Conservation (phyloP, 2,113 vertebrate genomes). For the Syngnathus floridae region DNA sequence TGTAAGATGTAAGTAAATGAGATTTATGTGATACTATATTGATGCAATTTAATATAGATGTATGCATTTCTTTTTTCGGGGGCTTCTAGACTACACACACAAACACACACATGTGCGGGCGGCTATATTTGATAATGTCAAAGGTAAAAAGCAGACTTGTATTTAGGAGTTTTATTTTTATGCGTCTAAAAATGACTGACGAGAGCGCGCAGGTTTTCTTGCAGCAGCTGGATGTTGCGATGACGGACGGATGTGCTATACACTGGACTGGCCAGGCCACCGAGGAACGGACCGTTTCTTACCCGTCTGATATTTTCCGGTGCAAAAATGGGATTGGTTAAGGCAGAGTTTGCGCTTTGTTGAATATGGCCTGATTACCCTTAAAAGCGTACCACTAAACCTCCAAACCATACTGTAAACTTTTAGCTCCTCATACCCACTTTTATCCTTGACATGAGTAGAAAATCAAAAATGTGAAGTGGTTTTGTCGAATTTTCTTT, state of each 20-base stretch:
- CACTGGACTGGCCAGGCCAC: constrained; percentile 53
- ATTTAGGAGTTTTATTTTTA: constrained; percentile 47
- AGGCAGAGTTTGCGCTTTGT: constrained; percentile 10
- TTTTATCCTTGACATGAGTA: neutral
- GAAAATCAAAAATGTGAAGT: constrained; percentile 50
- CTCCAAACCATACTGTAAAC: neutral
- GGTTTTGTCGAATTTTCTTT: constrained; percentile 22
- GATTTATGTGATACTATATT: constrained; percentile 61
- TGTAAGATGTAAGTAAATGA: constrained; percentile 55
- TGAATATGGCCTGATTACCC: neutral
- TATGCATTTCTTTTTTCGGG: constrained; percentile 50
- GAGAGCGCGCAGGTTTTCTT: constrained; percentile 21
- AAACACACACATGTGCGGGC: constrained; percentile 36
- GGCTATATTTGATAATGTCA: constrained; percentile 68
- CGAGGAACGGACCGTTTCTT: constrained; percentile 15
- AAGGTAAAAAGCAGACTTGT: constrained; percentile 58
- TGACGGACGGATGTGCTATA: constrained; percentile 26
- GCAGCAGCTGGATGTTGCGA: constrained; percentile 10
- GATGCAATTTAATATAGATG: constrained; percentile 61
- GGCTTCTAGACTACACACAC: constrained; percentile 57
- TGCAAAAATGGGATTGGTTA: constrained; percentile 41
- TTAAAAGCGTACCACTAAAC: neutral
- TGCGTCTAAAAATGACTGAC: constrained; percentile 37
- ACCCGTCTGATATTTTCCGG: constrained; percentile 15
- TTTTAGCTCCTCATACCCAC: neutral